Base-by-base conservation (phyloP, 2,797 vertebrate genomes). In the Lateolabrax maculatus region DNA sequence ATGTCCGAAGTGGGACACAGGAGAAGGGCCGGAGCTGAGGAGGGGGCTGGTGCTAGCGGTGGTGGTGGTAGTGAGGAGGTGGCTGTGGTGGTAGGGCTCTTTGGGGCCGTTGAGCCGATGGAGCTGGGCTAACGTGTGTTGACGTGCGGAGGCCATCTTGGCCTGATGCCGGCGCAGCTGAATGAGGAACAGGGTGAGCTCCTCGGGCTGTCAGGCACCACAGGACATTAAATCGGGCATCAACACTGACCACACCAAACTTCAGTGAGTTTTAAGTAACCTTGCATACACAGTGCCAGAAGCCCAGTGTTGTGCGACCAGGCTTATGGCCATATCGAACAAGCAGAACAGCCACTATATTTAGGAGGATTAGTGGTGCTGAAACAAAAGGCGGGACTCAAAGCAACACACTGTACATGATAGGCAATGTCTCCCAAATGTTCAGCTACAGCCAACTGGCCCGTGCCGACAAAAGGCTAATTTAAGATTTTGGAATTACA, bases 101-200 rank as follows among this genome's bases (percentile, higher is more conserved):
- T 91, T 94, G 93, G 95, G 94, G 89, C 95, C 94, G 89, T 95
- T 93, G 93, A 95, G 93, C 90, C 94, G 96, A 83, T 96, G 96
- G 82, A 98, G 96, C 85, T 97, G 97, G 91, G 95, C 84, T 85
- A 98, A 90, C 57, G 96, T 96, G 89, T 96, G 95, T 94, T 96
- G 96, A 92, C 97, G 96, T 69, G 96, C 95, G 46, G 95, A 95
- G 82, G 97, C 96, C 97, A 98, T 95, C 96, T 97, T 96, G 95
- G 97, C 96, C 96, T 97, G 98, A 90, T 97, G 97, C 84, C 96
- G 96, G 92, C 97, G 96, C 94, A 99, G 96, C 94, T 96, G 96
- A 93, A 97, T 96, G 94, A 98, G 97, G 94, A 99, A 96, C 94
- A 98, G 95, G 63, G 97, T 98, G 91, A 99, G 96, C 96, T 98